Evolutionary conservation across 2,113 vertebrate species (phyloP).

Genomic region (Heptranchias perlo): DNA sequence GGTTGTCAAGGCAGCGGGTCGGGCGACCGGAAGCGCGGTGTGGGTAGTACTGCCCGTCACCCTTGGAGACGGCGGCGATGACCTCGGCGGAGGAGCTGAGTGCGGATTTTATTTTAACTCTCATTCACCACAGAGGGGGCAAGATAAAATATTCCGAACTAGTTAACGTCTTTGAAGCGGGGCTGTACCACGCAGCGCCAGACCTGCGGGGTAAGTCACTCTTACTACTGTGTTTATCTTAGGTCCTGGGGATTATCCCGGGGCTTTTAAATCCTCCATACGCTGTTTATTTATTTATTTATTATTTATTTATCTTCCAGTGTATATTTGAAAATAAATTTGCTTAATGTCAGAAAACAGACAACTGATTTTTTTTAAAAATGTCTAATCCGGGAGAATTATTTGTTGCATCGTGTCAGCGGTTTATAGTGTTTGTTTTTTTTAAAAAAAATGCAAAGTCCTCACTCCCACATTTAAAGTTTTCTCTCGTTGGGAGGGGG

Average conservation of each 20-base stretch:
- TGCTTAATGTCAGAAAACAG: neutral
- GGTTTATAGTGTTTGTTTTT: neutral
- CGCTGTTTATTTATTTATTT: neutral
- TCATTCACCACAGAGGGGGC: conserved; percentile 47
- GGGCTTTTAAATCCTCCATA: neutral
- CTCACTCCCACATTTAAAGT: neutral
- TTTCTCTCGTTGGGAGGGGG: neutral
- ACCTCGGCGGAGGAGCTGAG: conserved; percentile 44
- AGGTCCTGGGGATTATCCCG: neutral
- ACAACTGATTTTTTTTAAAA: neutral
- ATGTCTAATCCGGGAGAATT: neutral
- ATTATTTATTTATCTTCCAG: neutral
- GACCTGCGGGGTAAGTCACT: conserved; percentile 44
- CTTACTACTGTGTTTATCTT: neutral
- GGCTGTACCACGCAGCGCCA: conserved; percentile 17
- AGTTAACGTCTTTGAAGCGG: conserved; percentile 40
- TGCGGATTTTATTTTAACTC: conserved; percentile 46
- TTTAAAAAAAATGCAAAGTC: neutral
- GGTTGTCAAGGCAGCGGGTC: conserved; percentile 44
- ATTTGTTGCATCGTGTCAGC: neutral
- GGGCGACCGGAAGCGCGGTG: conserved; percentile 27
- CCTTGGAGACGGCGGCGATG: neutral
- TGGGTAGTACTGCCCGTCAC: neutral
- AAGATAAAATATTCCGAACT: conserved; percentile 43
- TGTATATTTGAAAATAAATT: too few species aligned